These are phyloP conservation scores for Alaudala cheleensis DNA, from an alignment of 2,113 vertebrate species.

Conservation along the genomic window DNA sequence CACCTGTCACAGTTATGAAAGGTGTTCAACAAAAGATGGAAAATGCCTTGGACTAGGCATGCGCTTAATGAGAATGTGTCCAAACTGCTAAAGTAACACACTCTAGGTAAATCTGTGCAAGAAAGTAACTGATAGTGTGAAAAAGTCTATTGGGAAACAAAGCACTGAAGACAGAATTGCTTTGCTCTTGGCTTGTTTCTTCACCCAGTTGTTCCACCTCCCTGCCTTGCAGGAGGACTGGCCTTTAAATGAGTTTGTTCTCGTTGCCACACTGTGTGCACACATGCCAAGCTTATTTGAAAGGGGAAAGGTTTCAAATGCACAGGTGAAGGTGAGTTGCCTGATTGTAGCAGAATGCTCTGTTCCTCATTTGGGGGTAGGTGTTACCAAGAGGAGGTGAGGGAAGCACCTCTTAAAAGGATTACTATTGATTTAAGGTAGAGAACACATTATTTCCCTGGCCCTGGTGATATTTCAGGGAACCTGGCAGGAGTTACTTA, in stretches of 20 bases:
- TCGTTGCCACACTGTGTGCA: neutral
- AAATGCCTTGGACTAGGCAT: neutral
- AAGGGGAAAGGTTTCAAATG: neutral
- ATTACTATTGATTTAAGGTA: neutral
- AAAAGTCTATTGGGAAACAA: neutral
- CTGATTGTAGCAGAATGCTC: neutral
- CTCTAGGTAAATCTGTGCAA: neutral
- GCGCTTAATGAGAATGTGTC: neutral
- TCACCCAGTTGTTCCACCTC: neutral
- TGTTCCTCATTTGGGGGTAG: neutral
- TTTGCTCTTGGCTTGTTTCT: neutral
- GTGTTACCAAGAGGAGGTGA: accelerated
- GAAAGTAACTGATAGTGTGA: neutral
- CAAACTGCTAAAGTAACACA: neutral
- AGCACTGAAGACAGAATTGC: neutral
- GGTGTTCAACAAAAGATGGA: neutral
- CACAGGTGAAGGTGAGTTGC: neutral
- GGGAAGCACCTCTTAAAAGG: neutral
- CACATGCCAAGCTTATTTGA: neutral
- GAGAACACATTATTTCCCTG: neutral
- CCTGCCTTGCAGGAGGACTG: neutral
- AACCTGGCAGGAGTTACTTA: neutral
- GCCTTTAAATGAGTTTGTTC: neutral
- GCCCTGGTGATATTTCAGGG: neutral
- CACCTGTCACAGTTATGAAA: neutral